Evolutionary conservation across 1,140 invertebrate species (phyloP).

Genomic region (Pseudomyrmex cubaensis): DNA sequence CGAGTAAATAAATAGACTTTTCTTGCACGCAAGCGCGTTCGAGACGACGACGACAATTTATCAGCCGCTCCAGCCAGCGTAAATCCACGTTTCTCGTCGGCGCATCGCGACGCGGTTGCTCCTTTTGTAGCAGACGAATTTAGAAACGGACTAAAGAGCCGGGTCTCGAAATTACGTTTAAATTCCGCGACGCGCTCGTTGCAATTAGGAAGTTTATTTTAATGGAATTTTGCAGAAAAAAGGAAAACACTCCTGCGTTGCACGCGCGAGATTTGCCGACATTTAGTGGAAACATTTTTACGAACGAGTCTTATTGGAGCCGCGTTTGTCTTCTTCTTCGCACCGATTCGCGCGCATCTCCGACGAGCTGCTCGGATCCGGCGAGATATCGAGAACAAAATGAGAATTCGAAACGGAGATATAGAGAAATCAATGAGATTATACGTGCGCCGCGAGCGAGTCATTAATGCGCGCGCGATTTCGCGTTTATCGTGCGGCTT

Average conservation of each 20-base stretch:
- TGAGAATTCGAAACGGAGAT: neutral
- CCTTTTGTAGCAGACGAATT: constrained; percentile 34
- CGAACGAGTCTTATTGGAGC: too few species aligned
- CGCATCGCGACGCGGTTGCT: constrained; percentile 20
- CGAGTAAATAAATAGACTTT: neutral
- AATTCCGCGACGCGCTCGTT: constrained; percentile 16
- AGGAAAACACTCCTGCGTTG: too few species aligned
- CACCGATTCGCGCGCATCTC: too few species aligned
- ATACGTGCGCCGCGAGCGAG: neutral
- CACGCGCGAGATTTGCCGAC: too few species aligned
- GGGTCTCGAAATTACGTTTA: constrained; percentile 18
- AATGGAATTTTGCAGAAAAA: neutral
- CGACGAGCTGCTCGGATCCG: too few species aligned
- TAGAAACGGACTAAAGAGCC: constrained; percentile 30
- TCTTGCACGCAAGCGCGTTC: neutral
- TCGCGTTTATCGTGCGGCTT: constrained; percentile 23
- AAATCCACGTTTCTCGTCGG: constrained; percentile 23
- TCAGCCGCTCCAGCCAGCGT: neutral
- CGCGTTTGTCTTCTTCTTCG: too few species aligned
- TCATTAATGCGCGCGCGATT: constrained; percentile 5
- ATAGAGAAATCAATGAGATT: constrained; percentile 19
- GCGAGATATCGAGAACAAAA: neutral
- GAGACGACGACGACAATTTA: constrained; percentile 3
- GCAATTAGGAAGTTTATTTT: neutral
- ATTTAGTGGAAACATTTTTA: too few species aligned